Evolutionary conservation across 2,113 vertebrate species (phyloP), one percentile per base, ranked within the genome.

Genomic region (Meriones unguiculatus): DNA sequence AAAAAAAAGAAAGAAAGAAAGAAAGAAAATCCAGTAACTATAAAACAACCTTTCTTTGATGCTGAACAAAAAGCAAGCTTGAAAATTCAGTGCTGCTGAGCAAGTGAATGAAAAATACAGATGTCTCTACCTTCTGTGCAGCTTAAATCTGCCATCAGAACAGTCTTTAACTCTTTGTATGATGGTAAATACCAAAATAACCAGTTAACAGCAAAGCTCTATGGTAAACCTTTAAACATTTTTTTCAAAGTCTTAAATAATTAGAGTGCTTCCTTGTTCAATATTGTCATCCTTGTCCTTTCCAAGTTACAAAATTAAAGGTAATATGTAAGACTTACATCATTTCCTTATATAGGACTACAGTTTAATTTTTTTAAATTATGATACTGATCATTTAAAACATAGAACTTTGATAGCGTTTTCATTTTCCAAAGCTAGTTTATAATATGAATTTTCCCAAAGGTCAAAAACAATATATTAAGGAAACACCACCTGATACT

Each of bases 401-500:
- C 90, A 41, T 67, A 94, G 78, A 77, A 95, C 91, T 41, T 97
- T 98, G 93, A 97, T 96, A 85, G 12, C 50, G 0, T 95, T 97
- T 95, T 97, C 1, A 94, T 98, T 98, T 98, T 98, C 96, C 94
- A 98, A 94, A 87, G 88, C 93, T 91, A 96, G 93, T 96, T 98
- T 93, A 97, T 97, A 98, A 92, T 96, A 98, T 72, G 97, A 96
- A 70, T 98, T 98, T 97, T 92, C 98, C 96, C 95, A 92, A 97
- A 98, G 96, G 97, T 98, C 94, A 97, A 64, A 97, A 98, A 98
- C 97, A 98, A 98, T 98, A 95, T 87, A 92, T 97, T 98, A 98
- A 98, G 98, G 98, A 99, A 98, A 98, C 90, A 97, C 88, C 98
- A 98, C 97, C 98, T 98, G 97, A 96, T 98, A 98, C 97, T 98